Evolutionary conservation across 1,140 invertebrate genomes (phyloP).

Genomic region (Listronotus bonariensis): DNA sequence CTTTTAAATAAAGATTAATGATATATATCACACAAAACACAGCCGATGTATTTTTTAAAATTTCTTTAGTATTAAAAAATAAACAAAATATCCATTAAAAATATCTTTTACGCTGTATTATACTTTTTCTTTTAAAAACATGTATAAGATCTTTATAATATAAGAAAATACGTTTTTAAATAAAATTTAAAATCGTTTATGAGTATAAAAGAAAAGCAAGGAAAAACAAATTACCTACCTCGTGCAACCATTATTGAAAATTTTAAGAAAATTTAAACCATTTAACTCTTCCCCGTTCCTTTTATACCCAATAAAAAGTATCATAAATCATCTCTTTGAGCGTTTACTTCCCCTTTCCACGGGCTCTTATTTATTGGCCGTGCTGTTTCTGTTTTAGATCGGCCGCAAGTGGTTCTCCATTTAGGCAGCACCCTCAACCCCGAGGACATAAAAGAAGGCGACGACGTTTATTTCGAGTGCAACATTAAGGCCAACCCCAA

Average conservation of each 20-base stretch:
- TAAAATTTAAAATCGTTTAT: too few species aligned
- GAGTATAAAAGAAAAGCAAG: conserved; percentile 6
- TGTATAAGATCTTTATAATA: too few species aligned
- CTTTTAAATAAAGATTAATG: too few species aligned
- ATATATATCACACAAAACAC: too few species aligned
- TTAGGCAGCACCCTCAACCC: conserved; percentile 84
- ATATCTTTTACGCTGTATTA: too few species aligned
- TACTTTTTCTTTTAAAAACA: too few species aligned
- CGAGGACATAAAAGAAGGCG: conserved; percentile 86
- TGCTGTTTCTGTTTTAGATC: conserved; percentile 66
- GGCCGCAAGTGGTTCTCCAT: conserved; percentile 79
- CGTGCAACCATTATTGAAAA: conserved; percentile 23
- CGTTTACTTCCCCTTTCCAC: conserved; percentile 9
- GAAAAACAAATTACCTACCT: conserved; percentile 23
- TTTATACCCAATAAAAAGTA: conserved; percentile 20
- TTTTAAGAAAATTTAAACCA: conserved; percentile 21
- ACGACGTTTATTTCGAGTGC: conserved; percentile 93
- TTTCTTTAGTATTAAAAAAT: too few species aligned
- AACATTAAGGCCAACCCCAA: conserved; percentile 84
- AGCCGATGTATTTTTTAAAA: too few species aligned
- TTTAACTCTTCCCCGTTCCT: conserved; percentile 22
- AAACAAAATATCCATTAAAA: too few species aligned
- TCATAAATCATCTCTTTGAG: conserved; percentile 27
- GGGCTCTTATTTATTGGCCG: conserved; percentile 30
- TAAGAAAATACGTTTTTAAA: too few species aligned